phyloP scores from a whole-genome alignment of 1,140 invertebrate genomes.

The Papilio xuthus region DNA sequence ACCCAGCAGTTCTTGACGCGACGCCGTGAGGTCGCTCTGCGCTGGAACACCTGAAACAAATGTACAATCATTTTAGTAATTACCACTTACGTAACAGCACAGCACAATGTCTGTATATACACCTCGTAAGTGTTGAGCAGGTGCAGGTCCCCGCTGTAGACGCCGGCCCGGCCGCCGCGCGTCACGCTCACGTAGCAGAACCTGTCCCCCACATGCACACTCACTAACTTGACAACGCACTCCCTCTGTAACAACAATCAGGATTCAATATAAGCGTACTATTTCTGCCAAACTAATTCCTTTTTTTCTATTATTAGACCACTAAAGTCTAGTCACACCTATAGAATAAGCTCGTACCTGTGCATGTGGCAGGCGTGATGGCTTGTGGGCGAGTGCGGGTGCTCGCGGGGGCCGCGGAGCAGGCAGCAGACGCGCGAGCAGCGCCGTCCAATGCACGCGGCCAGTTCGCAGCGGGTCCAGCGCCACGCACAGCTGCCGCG shows the following conservation, averaged over 20 bases:
- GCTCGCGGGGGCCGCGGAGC: conserved; percentile 47
- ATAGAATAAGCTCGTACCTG: conserved; percentile 49
- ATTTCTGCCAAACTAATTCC: too few relatives aligned
- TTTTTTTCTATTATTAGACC: too few relatives aligned
- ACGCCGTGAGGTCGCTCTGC: conserved; percentile 54
- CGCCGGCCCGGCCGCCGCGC: conserved; percentile 79
- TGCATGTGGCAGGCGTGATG: conserved; percentile 54
- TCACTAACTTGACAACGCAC: conserved; percentile 80
- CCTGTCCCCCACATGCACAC: conserved; percentile 76
- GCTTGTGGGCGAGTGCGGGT: conserved; percentile 25
- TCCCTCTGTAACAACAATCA: conserved; percentile 82
- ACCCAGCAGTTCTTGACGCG: conserved; percentile 81
- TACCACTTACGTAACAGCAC: conserved; percentile 82
- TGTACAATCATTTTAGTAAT: conserved; percentile 40
- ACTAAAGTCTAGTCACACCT: neutral
- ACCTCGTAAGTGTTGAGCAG: conserved; percentile 79
- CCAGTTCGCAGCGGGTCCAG: conserved; percentile 60
- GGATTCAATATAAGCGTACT: too few relatives aligned
- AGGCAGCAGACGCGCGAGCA: conserved; percentile 57
- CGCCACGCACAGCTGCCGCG: conserved; percentile 57
- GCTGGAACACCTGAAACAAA: conserved; percentile 62
- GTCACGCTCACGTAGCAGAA: conserved; percentile 82
- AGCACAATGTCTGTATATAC: conserved; percentile 71
- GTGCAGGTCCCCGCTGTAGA: conserved; percentile 79
- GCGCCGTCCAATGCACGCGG: conserved; percentile 61